Evolutionary conservation across 2,113 vertebrate genomes (phyloP).

Genomic region (Tamias sibiricus): DNA sequence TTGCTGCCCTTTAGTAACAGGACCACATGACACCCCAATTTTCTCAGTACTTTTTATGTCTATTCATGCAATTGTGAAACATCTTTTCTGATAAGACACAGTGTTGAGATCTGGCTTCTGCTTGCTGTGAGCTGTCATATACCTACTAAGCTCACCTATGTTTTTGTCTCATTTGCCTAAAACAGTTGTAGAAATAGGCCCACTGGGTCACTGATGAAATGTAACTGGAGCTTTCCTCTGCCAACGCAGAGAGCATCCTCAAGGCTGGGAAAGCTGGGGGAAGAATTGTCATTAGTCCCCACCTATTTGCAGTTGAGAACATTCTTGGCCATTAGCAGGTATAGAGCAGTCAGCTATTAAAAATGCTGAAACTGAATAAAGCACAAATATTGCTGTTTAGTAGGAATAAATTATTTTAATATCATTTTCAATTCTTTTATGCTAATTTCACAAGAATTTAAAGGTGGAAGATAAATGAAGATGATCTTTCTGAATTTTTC

Average conservation of each 20-base stretch:
- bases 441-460: neutral
- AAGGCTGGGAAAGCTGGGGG: neutral
- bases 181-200: neutral
- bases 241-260: neutral
- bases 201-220: neutral
- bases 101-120: neutral
- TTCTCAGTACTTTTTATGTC: neutral
- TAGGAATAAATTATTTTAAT: neutral
- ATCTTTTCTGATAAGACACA: neutral
- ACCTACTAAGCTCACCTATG: neutral
- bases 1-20: neutral
- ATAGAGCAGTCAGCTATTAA: neutral
- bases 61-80: neutral
- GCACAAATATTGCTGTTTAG: neutral
- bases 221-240: neutral
- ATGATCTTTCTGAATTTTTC: neutral
- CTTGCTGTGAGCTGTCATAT: neutral
- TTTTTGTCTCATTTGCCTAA: neutral
- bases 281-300: too few relatives aligned
- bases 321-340: neutral
- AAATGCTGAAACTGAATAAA: neutral
- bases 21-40: neutral
- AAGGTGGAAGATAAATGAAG: neutral
- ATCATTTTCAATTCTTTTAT: neutral
- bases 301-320: too few relatives aligned